Base-by-base conservation (phyloP, 2,888 invertebrate species). In the Anoplius nigerrimus region DNA sequence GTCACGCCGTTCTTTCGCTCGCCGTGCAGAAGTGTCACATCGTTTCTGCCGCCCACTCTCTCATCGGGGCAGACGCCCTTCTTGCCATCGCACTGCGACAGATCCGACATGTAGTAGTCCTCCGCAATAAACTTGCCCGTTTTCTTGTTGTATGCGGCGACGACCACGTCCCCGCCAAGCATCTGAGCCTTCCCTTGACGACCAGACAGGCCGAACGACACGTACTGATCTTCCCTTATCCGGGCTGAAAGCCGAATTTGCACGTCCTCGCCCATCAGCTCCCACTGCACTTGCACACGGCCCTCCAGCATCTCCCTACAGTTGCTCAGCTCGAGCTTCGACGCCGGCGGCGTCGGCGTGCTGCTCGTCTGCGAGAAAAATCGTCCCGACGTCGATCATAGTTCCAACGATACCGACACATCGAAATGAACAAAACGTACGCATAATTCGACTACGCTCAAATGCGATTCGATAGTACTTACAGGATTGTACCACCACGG, bases 401-500 rank as follows among this genome's bases (percentile, higher is more conserved):
- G 11, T 48, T n/a, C 8, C 54, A n/a, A 4, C 54, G 27, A 51
- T 51, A 11, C n/a, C 11, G 54, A 54, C 27, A 21, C 13, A 51
- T 51, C 51, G 20, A 42, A 13, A 42, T 42, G 8, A 34, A 34
- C 6, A 11, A 34, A 1, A 34, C 11, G 34, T 34, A 34, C 34
- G 34, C 34, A 42, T 16, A 48, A 16, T 16, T 18, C n/a, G 48
- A 22, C 15, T 52, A n/a, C 0, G 5, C n/a, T 6, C 24, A n/a
- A 11, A 48, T 48, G 15, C 21, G 34, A 52, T 34, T 59, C 56
- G 65, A 54, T 52, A 21, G 85, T 92, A 95, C 96, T 96, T 91
- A 96, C 96, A 89, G 96, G 95, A 89, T 95, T 95, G 90, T 96
- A 96, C 96, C 96, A 96, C 96, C 96, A 96, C 86, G 95, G 93